A percentile compares a stretch with the other conserved stretches of the same genome.
phyloP scores from a whole-genome alignment of 2,113 vertebrate species.

The Varanus salvator region DNA sequence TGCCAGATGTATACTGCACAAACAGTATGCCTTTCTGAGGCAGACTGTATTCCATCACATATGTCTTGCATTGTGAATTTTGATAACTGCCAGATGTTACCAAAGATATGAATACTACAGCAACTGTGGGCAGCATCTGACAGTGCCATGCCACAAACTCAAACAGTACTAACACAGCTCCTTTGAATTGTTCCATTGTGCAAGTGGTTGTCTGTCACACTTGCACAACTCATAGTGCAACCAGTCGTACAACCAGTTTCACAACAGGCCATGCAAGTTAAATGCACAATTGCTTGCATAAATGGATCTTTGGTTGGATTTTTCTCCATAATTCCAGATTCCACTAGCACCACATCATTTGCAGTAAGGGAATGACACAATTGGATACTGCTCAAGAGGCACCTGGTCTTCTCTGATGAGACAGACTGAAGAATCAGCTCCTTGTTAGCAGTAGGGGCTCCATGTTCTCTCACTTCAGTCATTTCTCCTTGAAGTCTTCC shows the following conservation, averaged over 20 bases:
- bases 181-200: too few species aligned
- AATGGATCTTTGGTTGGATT: too few species aligned
- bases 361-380: too few species aligned
- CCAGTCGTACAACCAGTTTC: too few species aligned
- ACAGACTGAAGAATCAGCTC: conserved; percentile 26
- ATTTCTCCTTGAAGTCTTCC: neutral
- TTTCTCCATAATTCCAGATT: too few species aligned
- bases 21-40: conserved; percentile 33
- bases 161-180: neutral
- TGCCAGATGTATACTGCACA: neutral
- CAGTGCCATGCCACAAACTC: too few species aligned
- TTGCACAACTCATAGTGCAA: too few species aligned
- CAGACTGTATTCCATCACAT: conserved; percentile 23
- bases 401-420: neutral
- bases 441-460: neutral
- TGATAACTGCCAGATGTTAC: conserved; percentile 3
- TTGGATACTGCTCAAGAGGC: neutral
- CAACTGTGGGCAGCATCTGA: neutral
- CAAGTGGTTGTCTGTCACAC: too few species aligned
- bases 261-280: too few species aligned
- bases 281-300: too few species aligned
- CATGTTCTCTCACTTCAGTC: neutral
- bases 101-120: neutral
- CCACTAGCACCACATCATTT: too few species aligned
- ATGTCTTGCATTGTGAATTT: neutral